Evolutionary conservation across 2,797 vertebrate genomes (phyloP), one percentile per base, ranked within the genome.

Genomic region (Betta splendens): DNA sequence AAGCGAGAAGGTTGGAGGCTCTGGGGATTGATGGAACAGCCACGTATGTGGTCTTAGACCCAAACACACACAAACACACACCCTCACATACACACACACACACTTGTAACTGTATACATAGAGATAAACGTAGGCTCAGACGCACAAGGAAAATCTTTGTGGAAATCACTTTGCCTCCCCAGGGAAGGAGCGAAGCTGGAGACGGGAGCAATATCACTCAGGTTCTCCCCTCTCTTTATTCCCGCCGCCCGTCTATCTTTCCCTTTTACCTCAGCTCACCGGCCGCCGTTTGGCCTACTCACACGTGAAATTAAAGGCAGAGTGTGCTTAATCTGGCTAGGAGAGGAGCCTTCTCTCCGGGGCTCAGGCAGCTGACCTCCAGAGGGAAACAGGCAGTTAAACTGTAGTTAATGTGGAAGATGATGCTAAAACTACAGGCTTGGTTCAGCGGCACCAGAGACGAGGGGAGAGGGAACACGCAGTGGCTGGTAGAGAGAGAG

Each of bases 251-350:
- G 52, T 39, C 71, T 64, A 49, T 67, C 67, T 75, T 73, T 64
- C 73, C 56, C 63, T 64, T 75, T 72, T 38, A 42, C 75, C 70
- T 74, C 68, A 69, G 76, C 67, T 69, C 77, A 63, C 72, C 77
- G 75, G 69, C 72, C 75, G 51, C 59, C 43, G 47, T 82, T 73
- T 69, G 67, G 79, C 55, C 81, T 83, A 81, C 86, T 91, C 88
- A 91, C 84, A 89, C 87, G 90, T 92, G 91, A 92, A 93, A 92
- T 93, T 91, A 91, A 92, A 92, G 89, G 80, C 80, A 89, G 81
- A 82, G 71, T 75, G 77, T 80, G 59, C 86, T 75, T 91, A 90
- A 92, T 89, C 79, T 50, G 44, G 74, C 72, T 63, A 45, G 74
- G 44, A 75, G 77, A 79, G 75, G 49, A 76, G 61, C 66, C 75